Conservation (phyloP, 2,888 invertebrate genomes). For the Agrochola circellaris region DNA sequence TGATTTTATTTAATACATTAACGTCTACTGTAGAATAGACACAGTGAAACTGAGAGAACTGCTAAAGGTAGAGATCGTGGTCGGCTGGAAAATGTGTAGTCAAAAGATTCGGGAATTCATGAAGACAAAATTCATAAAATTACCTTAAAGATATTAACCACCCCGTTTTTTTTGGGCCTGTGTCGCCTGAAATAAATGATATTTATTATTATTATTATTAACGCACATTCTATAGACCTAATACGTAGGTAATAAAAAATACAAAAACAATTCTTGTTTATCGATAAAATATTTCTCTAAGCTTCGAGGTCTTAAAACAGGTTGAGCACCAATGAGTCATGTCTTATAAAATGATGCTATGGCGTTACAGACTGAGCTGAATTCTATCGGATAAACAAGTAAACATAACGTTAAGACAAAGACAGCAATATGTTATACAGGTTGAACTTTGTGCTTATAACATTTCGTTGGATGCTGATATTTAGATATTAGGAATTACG, state of each 20-base stretch:
- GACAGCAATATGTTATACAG: slow-evolving; percentile 3
- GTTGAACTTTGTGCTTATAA: slow-evolving; percentile 1
- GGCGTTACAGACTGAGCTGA: slow-evolving; percentile 59
- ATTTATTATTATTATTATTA: no score
- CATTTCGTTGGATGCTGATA: slow-evolving; percentile 18
- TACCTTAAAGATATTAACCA: slow-evolving; percentile 9
- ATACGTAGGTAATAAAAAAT: slow-evolving; percentile 30
- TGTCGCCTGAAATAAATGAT: no score
- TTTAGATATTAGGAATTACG: slow-evolving; percentile 55
- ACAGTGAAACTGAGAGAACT: not conserved
- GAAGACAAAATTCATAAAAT: slow-evolving; percentile 4
- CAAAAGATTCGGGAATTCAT: not conserved
- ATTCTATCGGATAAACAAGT: slow-evolving; percentile 52
- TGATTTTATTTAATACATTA: slow-evolving; percentile 10
- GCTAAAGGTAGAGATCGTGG: not conserved
- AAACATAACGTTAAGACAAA: slow-evolving; percentile 23
- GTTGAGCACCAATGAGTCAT: slow-evolving; percentile 77
- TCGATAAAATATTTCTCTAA: slow-evolving; percentile 68
- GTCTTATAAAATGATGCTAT: slow-evolving; percentile 72
- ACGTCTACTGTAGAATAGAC: not conserved
- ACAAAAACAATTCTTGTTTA: slow-evolving; percentile 45
- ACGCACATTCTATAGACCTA: slow-evolving; percentile 17
- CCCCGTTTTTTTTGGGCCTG: no score
- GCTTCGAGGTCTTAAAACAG: slow-evolving; percentile 78
- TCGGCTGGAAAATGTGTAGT: not conserved